phyloP scores from a whole-genome alignment of 2,888 invertebrate genomes.

The Chrysolina americana region DNA sequence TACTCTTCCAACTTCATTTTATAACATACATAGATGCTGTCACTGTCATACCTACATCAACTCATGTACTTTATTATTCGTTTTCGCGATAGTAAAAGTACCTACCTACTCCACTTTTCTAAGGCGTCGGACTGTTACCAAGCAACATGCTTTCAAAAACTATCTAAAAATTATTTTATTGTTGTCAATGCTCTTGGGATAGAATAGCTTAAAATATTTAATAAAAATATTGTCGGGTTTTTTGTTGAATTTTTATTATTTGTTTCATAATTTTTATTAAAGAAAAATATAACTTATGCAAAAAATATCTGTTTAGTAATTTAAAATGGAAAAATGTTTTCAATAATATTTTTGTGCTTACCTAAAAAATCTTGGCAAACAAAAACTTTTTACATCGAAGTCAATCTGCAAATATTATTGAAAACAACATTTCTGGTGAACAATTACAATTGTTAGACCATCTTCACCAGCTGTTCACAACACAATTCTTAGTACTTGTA shows the following conservation, averaged over 20 bases:
- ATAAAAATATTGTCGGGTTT: constrained; percentile 16
- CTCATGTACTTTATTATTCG: too few relatives aligned
- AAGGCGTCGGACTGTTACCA: too few relatives aligned
- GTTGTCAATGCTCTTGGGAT: too few relatives aligned
- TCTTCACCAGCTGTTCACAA: constrained; percentile 1
- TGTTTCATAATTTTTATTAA: constrained; percentile 53
- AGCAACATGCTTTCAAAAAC: too few relatives aligned
- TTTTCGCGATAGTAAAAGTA: too few relatives aligned
- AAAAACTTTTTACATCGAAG: constrained; percentile 2
- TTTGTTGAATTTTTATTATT: constrained; percentile 41
- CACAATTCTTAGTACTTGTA: not conserved
- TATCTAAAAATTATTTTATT: too few relatives aligned
- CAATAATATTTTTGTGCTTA: constrained; percentile 52
- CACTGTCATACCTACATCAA: too few relatives aligned
- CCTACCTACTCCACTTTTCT: too few relatives aligned
- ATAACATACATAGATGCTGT: too few relatives aligned
- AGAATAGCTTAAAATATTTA: too few relatives aligned
- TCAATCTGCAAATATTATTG: constrained; percentile 48
- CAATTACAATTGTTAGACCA: constrained; percentile 52
- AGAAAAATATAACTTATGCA: constrained; percentile 61
- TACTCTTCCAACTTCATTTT: too few relatives aligned
- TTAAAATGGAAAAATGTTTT: constrained; percentile 57
- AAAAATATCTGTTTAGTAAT: constrained; percentile 60
- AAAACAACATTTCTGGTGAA: constrained; percentile 53
- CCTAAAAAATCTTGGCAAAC: constrained; percentile 9